Conservation (phyloP, 2,888 invertebrate genomes). For the Agriopis aurantiaria region DNA sequence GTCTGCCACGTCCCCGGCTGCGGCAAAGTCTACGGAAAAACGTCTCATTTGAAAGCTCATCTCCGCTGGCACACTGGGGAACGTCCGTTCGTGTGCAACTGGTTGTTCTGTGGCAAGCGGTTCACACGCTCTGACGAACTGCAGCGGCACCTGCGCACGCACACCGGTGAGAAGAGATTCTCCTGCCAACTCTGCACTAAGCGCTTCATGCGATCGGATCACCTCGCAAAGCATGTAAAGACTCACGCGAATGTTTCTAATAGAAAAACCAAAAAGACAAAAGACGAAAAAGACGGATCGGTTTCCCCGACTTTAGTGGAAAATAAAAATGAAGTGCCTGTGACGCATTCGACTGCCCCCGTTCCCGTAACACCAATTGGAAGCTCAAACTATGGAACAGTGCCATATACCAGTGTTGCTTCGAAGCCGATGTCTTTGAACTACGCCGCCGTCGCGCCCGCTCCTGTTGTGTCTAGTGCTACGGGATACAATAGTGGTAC, state of each 20-base stretch:
- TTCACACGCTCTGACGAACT: constrained; percentile 97
- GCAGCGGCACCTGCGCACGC: constrained; percentile 95
- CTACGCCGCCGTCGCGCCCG: constrained; percentile 64
- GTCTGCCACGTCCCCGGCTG: constrained; percentile 96
- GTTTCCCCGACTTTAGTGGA: constrained; percentile 47
- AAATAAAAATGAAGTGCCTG: constrained; percentile 57
- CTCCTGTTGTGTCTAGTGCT: constrained; percentile 43
- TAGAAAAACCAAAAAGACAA: constrained; percentile 79
- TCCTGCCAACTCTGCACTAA: constrained; percentile 95
- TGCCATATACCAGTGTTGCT: constrained; percentile 57
- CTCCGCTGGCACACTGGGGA: constrained; percentile 97
- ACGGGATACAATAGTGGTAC: constrained; percentile 64
- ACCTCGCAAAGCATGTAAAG: constrained; percentile 96
- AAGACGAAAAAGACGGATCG: constrained; percentile 77
- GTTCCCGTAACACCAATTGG: constrained; percentile 56
- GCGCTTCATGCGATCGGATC: constrained; percentile 96
- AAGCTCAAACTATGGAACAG: constrained; percentile 72
- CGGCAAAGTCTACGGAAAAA: constrained; percentile 95
- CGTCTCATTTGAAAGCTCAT: constrained; percentile 97
- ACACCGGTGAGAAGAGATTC: constrained; percentile 96
- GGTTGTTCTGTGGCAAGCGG: constrained; percentile 95
- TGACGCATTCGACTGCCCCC: constrained; percentile 32
- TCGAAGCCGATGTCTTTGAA: constrained; percentile 65
- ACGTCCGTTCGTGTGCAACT: constrained; percentile 95
- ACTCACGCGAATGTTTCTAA: constrained; percentile 90